Base-by-base conservation (phyloP, 2,888 invertebrate genomes). In the Elmis aenea region DNA sequence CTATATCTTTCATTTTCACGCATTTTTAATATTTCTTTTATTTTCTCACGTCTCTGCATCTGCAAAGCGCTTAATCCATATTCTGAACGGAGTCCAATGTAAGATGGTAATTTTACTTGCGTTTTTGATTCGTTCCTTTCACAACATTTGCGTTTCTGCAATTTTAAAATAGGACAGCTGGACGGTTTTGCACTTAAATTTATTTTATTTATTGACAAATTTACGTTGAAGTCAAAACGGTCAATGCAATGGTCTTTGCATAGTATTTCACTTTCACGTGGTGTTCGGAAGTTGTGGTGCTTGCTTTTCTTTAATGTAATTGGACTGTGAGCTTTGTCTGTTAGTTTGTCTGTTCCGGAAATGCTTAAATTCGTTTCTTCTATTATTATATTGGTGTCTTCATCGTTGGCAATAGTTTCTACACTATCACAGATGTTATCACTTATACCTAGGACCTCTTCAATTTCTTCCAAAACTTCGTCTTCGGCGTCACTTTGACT, bases 81-180 rank as follows among this genome's bases (percentile, higher is more conserved):
- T 52, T 75, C 74, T 1, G 75, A 75, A 39, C 70, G 57, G 36
- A 68, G 67, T 2, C 75, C 75, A 1, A 69, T 70, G 39, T 75
- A 75, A 20, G 64, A 60, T 2, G 75, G 75, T 14, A 75, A 49
- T 42, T 68, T 69, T 24, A 61, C 58, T 14, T 54, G 48, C 34
- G 47, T 53, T 50, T 64, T 63, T 21, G 59, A 48, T 13, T 68
- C 68, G 40, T 68, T 66, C 46, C 71, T 69, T 30, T 62, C 59
- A 42, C 68, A 68, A 39, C 67, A 67, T 47, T 62, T 58, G 30
- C 64, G 47, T 36, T 58, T 54, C 25, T 58, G 55, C n/a, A 67
- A 42, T 38, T 64, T 65, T 18, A 67, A 50, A 3, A 62, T 55
- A 2, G 67, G 67, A 26, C 64, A 60, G 22, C 54, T 48, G 3